Conservation (phyloP, 2,797 vertebrate genomes). For the Rhyacichthys aspro region DNA sequence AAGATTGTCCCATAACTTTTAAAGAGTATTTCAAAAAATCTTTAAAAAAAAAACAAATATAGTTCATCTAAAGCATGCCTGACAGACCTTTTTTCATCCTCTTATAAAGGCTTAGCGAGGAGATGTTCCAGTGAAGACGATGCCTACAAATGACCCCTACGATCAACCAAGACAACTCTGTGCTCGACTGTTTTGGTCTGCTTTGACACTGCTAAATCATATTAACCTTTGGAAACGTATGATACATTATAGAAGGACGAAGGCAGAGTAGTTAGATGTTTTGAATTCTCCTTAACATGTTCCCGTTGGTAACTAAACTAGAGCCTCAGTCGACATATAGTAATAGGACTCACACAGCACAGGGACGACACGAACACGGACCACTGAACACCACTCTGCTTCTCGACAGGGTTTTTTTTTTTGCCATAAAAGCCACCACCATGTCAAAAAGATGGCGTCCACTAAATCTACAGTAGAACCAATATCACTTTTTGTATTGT, state of each 20-base stretch:
- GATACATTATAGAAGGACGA: slow-evolving; percentile 44
- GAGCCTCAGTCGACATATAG: slow-evolving; percentile 86
- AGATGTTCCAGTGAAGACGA: slow-evolving; percentile 11
- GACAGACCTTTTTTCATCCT: slow-evolving; percentile 8
- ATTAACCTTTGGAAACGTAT: slow-evolving; percentile 39
- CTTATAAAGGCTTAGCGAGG: slow-evolving; percentile 11
- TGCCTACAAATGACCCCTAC: neutral
- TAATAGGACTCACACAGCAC: slow-evolving; percentile 92
- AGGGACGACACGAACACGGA: slow-evolving; percentile 88
- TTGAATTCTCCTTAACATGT: slow-evolving; percentile 60
- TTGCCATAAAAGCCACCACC: slow-evolving; percentile 86
- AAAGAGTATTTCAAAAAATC: slow-evolving; percentile 70
- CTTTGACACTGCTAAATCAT: slow-evolving; percentile 48
- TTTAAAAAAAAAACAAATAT: slow-evolving; percentile 30
- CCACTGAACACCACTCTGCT: slow-evolving; percentile 93
- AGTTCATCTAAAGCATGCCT: slow-evolving; percentile 66
- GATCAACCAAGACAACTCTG: neutral
- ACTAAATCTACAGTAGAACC: slow-evolving; percentile 90
- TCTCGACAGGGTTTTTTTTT: slow-evolving; percentile 54
- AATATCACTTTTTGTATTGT: slow-evolving; percentile 86
- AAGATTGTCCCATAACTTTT: slow-evolving; percentile 89
- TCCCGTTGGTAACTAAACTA: slow-evolving; percentile 84
- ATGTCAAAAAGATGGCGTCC: slow-evolving; percentile 87
- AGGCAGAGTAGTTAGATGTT: slow-evolving; percentile 54
- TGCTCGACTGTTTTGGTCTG: slow-evolving; percentile 72